Evolutionary conservation across 2,113 vertebrate species (phyloP).

Genomic region (Dunckerocampus dactyliophorus): DNA sequence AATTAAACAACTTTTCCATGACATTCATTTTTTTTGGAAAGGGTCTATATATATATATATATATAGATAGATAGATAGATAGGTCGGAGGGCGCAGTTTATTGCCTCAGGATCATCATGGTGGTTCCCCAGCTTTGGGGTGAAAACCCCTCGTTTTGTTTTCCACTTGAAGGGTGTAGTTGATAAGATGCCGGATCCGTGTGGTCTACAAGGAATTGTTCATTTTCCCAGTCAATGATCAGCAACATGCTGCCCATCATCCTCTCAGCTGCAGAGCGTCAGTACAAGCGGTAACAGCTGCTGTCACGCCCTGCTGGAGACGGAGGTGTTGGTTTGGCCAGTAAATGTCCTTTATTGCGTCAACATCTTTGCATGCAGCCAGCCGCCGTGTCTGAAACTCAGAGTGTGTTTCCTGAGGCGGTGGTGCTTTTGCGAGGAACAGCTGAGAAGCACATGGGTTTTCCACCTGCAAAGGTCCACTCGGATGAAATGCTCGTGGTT

Average conservation of each 20-base stretch:
- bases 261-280: slow-evolving; percentile 39
- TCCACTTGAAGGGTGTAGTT: too few relatives aligned
- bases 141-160: too few relatives aligned
- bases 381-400: slow-evolving; percentile 28
- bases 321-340: neutral
- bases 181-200: too few relatives aligned
- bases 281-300: slow-evolving; percentile 45
- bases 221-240: too few relatives aligned
- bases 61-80: too few relatives aligned
- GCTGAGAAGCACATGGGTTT: slow-evolving; percentile 31
- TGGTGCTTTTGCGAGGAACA: slow-evolving; percentile 13
- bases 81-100: too few relatives aligned
- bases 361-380: slow-evolving; percentile 31
- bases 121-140: too few relatives aligned
- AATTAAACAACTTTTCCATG: too few relatives aligned
- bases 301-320: slow-evolving; percentile 24
- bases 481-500: neutral
- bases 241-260: neutral
- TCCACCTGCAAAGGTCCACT: neutral
- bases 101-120: too few relatives aligned
- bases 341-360: slow-evolving; percentile 54
- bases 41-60: too few relatives aligned
- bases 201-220: too few relatives aligned
- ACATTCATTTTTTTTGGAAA: too few relatives aligned
- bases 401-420: slow-evolving; percentile 37